Evolutionary conservation across 2,113 vertebrate genomes (phyloP).

Genomic region (Trachemys scripta): DNA sequence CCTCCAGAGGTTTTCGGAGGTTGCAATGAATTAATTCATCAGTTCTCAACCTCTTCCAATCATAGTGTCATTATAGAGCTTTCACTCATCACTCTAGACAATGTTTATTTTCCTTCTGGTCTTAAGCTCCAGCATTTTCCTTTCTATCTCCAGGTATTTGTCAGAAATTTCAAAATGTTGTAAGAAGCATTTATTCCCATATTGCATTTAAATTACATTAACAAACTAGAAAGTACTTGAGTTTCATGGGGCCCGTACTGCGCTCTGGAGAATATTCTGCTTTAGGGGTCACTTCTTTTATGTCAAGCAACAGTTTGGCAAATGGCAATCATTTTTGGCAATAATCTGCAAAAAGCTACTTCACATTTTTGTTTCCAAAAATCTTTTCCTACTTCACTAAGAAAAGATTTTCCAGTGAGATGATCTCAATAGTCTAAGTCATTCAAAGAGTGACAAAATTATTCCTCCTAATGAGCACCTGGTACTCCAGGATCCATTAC

Average conservation of each 20-base stretch:
- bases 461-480: background rate
- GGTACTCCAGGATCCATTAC: background rate
- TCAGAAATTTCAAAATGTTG: background rate
- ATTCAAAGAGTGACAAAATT: background rate
- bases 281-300: background rate
- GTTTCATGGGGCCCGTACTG: background rate
- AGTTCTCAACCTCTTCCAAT: conserved; percentile 22
- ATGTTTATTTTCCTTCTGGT: background rate
- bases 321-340: conserved; percentile 18
- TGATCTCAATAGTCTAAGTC: conserved; percentile 11
- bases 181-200: conserved; percentile 8
- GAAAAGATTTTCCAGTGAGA: conserved; percentile 27
- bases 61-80: background rate
- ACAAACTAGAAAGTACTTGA: conserved; percentile 7
- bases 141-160: background rate
- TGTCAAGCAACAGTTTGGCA: background rate
- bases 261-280: conserved; percentile 2
- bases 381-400: conserved; percentile 15
- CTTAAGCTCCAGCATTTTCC: conserved; percentile 19
- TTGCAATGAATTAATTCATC: background rate
- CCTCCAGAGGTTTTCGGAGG: background rate
- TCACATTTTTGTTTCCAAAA: conserved; percentile 25
- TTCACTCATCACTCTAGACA: background rate
- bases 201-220: background rate
- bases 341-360: background rate